These are phyloP conservation scores for Phalanger gymnotis DNA, from an alignment of 2,797 vertebrate species.

Conservation along the genomic window DNA sequence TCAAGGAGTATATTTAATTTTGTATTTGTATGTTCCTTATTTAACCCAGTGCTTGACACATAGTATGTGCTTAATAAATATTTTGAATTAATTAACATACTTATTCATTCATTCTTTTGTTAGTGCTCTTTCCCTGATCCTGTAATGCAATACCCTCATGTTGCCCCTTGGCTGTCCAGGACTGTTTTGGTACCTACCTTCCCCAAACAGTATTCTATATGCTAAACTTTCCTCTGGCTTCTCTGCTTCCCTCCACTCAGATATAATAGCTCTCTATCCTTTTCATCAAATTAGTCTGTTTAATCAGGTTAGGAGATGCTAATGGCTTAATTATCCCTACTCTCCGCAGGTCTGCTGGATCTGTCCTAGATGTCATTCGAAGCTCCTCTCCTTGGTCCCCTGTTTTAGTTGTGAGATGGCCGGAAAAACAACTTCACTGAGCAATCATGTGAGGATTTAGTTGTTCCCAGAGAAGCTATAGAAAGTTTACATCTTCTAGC, in stretches of 20 bases:
- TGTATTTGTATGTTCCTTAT: neutral
- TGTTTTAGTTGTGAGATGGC: neutral
- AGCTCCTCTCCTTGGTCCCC: neutral
- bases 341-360: neutral
- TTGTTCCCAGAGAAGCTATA: neutral
- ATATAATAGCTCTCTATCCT: neutral
- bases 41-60: neutral
- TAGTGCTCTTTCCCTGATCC: neutral
- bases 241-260: neutral
- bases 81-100: neutral
- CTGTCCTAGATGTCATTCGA: neutral
- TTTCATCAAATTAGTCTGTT: neutral
- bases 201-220: neutral
- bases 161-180: neutral
- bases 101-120: neutral
- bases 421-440: neutral
- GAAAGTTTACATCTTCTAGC: neutral
- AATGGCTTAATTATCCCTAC: neutral
- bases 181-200: neutral
- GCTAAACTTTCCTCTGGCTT: neutral
- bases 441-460: neutral
- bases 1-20: neutral
- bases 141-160: neutral
- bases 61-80: neutral
- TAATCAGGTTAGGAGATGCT: neutral